Base-by-base conservation (phyloP, 2,113 vertebrate genomes). In the Orycteropus afer region DNA sequence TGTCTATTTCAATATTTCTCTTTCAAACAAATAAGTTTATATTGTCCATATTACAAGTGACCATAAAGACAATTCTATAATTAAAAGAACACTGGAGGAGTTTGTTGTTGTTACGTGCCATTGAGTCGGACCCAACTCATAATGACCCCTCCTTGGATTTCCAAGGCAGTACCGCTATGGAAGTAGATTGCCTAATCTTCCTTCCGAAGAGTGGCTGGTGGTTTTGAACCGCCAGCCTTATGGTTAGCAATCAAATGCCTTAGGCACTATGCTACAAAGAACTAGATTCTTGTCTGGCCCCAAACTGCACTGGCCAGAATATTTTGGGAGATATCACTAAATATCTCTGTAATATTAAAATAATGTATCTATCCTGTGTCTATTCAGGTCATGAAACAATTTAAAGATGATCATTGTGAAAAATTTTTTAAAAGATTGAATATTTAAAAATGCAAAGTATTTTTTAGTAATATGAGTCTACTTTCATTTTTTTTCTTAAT, bases 401-500 rank as follows among this genome's bases (percentile, higher is more conserved):
- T 53, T 22, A 57, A 25, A 83, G 37, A 47, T 2, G 71, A 63
- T 5, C 12, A 32, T 7, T 74, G 4, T 61, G 65, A 76, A 53
- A 82, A 4, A n/a, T 73, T 7, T 88, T 95, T 79, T 61, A 45
- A 84, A 93, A 76, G 20, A 5, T 47, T 59, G 90, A 92, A 10
- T 79, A 79, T 69, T 93, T 81, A 77, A 49, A 85, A 67, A 47
- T 65, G 17, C 27, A 69, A 80, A 42, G 32, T 89, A 37, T 37
- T 91, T 92, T 93, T 51, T 61, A 42, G 86, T n/a, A 86, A 57
- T 80, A 89, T 2, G 25, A 69, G 7, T 87, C 13, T 59, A 23
- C 23, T 73, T 90, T 86, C 78, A 40, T 65, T 95, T 96, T 71
- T 88, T 37, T n/a, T n/a, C n/a, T n/a, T n/a, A n/a, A 86, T 7